A percentile compares a stretch with the other conserved stretches of the same genome.
These are phyloP conservation scores for Enteromius thamalakanensis DNA, from an alignment of 2,797 vertebrate genomes.

Conservation along the genomic window DNA sequence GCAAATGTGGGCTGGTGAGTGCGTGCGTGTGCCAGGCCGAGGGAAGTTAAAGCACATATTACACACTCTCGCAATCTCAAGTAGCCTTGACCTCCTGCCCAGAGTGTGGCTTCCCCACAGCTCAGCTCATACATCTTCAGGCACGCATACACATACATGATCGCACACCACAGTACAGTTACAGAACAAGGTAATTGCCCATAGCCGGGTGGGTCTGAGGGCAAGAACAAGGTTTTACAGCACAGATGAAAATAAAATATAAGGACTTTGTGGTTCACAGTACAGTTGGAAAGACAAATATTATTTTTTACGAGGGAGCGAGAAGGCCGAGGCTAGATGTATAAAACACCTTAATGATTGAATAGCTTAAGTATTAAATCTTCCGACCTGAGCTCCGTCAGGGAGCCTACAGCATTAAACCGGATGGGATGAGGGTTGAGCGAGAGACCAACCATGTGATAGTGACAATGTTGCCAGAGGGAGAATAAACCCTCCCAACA, in stretches of 20 bases:
- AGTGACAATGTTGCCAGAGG: slow-evolving; percentile 60
- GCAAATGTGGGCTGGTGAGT: slow-evolving; percentile 13
- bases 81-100: slow-evolving; percentile 68
- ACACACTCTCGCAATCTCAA: slow-evolving; percentile 59
- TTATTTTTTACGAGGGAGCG: slow-evolving; percentile 79
- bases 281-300: slow-evolving; percentile 86
- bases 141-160: slow-evolving; percentile 57
- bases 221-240: slow-evolving; percentile 77
- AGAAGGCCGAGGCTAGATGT: slow-evolving; percentile 69
- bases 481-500: slow-evolving; percentile 45
- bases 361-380: slow-evolving; percentile 82
- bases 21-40: slow-evolving; percentile 11
- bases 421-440: slow-evolving; percentile 42
- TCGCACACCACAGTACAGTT: slow-evolving; percentile 60
- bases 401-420: slow-evolving; percentile 63
- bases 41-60: slow-evolving; percentile 54
- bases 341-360: slow-evolving; percentile 78
- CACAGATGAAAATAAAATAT: slow-evolving; percentile 79
- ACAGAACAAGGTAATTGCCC: slow-evolving; percentile 70
- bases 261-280: slow-evolving; percentile 81
- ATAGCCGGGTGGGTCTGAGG: slow-evolving; percentile 66
- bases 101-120: slow-evolving; percentile 58
- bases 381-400: slow-evolving; percentile 64
- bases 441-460: slow-evolving; percentile 57
- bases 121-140: slow-evolving; percentile 57